These are phyloP conservation scores for Bucorvus abyssinicus DNA, from an alignment of 2,797 vertebrate genomes.

Conservation along the genomic window DNA sequence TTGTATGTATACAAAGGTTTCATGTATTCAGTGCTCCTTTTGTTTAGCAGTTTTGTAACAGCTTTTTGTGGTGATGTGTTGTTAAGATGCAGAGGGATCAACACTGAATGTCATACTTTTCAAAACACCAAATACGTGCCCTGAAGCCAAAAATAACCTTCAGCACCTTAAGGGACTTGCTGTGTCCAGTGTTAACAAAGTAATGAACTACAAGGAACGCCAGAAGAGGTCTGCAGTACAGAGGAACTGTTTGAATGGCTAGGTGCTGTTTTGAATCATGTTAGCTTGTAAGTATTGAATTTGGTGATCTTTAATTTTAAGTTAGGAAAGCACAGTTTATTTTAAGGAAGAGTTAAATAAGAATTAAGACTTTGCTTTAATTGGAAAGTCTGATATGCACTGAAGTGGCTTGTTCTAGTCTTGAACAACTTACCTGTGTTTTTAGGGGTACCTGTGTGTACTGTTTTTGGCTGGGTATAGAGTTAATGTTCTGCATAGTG, in stretches of 20 bases:
- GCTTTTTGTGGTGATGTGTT: constrained; percentile 41
- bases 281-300: constrained; percentile 78
- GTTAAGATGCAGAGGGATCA: constrained; percentile 69
- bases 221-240: constrained; percentile 75
- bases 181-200: constrained; percentile 77
- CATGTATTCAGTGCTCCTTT: background rate
- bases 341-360: background rate
- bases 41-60: background rate
- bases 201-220: constrained; percentile 69
- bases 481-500: background rate
- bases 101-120: constrained; percentile 80
- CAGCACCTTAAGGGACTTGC: constrained; percentile 69
- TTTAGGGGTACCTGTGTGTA: background rate
- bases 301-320: background rate
- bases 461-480: background rate
- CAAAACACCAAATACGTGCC: constrained; percentile 78
- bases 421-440: background rate
- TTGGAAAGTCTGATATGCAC: background rate
- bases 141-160: constrained; percentile 75
- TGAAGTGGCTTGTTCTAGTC: background rate
- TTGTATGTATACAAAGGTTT: background rate
- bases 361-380: background rate
- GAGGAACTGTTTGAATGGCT: constrained; percentile 88
- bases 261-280: constrained; percentile 78
- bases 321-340: background rate